Base-by-base conservation (phyloP, 2,888 invertebrate genomes). In the Rutpela maculata region DNA sequence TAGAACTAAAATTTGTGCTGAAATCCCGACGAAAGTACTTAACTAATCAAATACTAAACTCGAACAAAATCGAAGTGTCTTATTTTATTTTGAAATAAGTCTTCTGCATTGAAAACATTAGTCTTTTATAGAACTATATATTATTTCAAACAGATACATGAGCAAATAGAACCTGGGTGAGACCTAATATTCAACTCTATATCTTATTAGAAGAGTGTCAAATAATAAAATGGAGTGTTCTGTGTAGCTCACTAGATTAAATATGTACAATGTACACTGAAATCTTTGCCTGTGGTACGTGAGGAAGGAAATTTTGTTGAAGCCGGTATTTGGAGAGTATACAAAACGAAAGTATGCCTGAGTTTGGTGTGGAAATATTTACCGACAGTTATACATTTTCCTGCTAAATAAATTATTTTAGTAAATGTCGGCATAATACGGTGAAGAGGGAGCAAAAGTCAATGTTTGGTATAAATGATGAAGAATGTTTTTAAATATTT, bases 371-470 rank as follows among this genome's bases (percentile, higher is more conserved):
- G 89, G 89, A 88, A 90, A 90, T 90, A 90, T 90, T 90, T 90
- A 88, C 90, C 88, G 89, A 90, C 89, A 90, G 89, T 90, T 89
- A 90, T 90, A 90, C 90, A 90, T 90, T 89, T 89, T 89, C 89
- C 88, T 89, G 89, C 89, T 90, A 89, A 90, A 90, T 90, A 90
- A 90, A 90, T 90, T 89, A 89, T 90, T 89, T 89, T 89, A 88
- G 90, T 89, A 89, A 90, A 89, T 89, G 89, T 88, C 89, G 88
- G 88, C 87, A 87, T 88, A 88, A 89, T 88, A 88, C 87, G 86
- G 87, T 85, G 82, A 84, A 81, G 84, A 86, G 87, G 88, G 88
- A 88, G 87, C 86, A 85, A 88, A 88, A 88, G 88, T 88, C 88
- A 89, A 89, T 89, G 88, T 89, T 89, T 88, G 86, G 86, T 85